Percentiles rank a stretch among this genome's conserved stretches.
Evolutionary conservation across 1,140 invertebrate genomes (phyloP).

Genomic region (Orchesella cincta): DNA sequence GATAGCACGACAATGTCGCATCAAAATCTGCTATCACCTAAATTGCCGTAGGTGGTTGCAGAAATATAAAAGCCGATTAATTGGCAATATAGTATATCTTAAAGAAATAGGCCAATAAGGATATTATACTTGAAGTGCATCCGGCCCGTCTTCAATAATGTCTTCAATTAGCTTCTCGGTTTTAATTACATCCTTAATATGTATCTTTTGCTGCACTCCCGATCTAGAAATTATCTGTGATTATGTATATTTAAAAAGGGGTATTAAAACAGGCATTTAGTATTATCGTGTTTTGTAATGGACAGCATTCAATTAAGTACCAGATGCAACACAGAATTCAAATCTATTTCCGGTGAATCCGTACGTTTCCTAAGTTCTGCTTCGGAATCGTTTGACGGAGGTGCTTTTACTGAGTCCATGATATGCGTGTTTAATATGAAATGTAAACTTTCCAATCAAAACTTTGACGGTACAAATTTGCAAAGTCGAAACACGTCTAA

Average conservation of each 20-base stretch:
- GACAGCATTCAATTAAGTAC: slow-evolving; percentile 2
- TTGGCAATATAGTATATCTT: neutral
- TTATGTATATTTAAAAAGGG: neutral
- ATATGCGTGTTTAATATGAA: too few species aligned
- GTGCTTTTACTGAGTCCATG: too few species aligned
- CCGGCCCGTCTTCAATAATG: neutral
- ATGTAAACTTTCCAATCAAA: too few species aligned
- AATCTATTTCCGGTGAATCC: too few species aligned
- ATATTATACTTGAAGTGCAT: slow-evolving; percentile 56
- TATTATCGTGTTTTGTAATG: neutral
- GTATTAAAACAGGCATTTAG: neutral
- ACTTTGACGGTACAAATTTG: too few species aligned
- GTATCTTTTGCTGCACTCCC: neutral
- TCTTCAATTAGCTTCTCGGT: neutral
- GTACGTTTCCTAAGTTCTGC: too few species aligned
- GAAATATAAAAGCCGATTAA: neutral
- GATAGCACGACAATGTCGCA: slow-evolving; percentile 73
- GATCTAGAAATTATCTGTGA: neutral
- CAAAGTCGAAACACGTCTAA: too few species aligned
- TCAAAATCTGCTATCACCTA: slow-evolving; percentile 82
- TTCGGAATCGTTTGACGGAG: too few species aligned
- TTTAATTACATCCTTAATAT: neutral
- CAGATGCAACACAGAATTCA: neutral
- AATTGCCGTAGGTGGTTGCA: neutral
- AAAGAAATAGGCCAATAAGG: neutral